Conservation (phyloP, 2,113 vertebrate genomes). For the Phaethon lepturus region DNA sequence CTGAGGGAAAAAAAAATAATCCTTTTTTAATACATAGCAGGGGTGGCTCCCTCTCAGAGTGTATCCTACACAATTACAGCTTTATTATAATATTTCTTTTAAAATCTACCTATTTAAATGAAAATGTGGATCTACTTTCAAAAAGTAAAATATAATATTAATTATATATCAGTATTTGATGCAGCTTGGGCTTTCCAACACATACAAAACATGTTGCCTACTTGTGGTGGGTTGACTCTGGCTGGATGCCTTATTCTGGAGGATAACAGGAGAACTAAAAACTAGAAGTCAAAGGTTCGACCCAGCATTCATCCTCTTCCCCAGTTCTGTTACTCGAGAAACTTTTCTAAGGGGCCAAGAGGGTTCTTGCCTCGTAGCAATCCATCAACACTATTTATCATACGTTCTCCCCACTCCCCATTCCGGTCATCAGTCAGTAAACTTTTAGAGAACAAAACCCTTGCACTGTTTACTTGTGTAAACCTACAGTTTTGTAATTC, state of each 20-base stretch:
- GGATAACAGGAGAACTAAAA: neutral
- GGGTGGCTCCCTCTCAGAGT: neutral
- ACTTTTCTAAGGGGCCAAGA: neutral
- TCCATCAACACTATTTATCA: neutral
- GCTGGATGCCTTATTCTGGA: neutral
- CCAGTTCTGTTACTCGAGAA: neutral
- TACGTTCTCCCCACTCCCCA: rapidly evolving
- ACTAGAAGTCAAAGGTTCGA: neutral
- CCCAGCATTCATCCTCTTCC: neutral
- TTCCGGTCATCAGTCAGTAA: neutral
- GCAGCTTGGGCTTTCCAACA: neutral
- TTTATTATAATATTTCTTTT: neutral
- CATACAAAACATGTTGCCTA: neutral
- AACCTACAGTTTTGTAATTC: neutral
- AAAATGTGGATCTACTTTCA: neutral
- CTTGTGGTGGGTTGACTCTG: no score
- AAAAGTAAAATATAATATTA: neutral
- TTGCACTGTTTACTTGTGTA: neutral
- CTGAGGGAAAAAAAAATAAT: neutral
- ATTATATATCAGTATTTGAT: neutral
- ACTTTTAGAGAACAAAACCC: neutral
- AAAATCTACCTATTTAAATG: neutral
- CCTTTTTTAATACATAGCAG: neutral
- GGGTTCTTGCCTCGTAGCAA: neutral
- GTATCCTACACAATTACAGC: neutral